Evolutionary conservation across 53 echinoderm and acorn worm species (phyloP).

Genomic region (Luidia sarsii): DNA sequence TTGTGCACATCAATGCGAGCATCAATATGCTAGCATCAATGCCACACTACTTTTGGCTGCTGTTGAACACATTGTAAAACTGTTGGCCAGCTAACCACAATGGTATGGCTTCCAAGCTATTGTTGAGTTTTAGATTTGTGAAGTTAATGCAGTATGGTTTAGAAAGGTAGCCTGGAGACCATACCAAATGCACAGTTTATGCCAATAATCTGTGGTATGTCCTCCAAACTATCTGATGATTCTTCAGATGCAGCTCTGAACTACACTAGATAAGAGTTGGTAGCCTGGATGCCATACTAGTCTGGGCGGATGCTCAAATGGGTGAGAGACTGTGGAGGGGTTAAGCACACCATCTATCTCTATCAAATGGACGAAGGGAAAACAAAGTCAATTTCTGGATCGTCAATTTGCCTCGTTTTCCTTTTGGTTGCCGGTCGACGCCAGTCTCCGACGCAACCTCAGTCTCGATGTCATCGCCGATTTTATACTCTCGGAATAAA

Average conservation of each 20-base stretch:
- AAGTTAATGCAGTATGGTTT: not conserved
- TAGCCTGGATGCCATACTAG: not conserved
- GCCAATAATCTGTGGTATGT: no score
- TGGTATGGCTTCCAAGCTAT: conserved; percentile 3
- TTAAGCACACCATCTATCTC: not conserved
- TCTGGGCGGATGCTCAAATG: not conserved
- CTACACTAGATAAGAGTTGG: no score
- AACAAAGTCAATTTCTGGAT: no score
- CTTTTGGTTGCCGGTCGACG: conserved; percentile 1
- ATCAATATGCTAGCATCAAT: no score
- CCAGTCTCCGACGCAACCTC: not conserved
- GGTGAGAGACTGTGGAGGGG: not conserved
- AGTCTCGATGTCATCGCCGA: conserved; percentile 18
- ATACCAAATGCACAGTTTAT: not conserved
- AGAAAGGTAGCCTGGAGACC: not conserved
- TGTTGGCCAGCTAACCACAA: no score
- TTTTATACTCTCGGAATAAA: conserved; percentile 33
- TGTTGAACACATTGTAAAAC: no score
- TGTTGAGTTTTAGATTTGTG: not conserved
- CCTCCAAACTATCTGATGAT: no score
- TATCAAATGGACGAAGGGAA: not conserved
- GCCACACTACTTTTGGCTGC: no score
- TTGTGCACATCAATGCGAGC: no score
- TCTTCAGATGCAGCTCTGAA: no score
- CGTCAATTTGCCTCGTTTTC: conserved; percentile 57